Base-by-base conservation (phyloP, 2,797 vertebrate genomes). In the Sebastes taczanowskii region DNA sequence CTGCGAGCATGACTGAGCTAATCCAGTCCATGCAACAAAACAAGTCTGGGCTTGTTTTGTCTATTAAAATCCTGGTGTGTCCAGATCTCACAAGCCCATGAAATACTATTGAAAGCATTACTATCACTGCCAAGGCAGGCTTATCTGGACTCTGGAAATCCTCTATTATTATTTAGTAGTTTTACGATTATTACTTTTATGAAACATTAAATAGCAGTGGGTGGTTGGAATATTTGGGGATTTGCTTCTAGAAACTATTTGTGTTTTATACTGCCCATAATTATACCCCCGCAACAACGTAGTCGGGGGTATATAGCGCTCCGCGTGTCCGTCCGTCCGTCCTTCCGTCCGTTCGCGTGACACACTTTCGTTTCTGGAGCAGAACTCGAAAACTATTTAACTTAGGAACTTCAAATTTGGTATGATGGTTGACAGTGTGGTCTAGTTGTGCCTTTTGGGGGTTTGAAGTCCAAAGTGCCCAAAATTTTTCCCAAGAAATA, bases 11-110 rank as follows among this genome's bases (percentile, higher is more conserved):
- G 85, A 89, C 81, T 78, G 61, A 74, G 78, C 83, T 76, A 76
- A 84, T 88, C 76, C 77, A 27, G 67, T 71, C 75, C 62, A 67
- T 71, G 78, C 72, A 82, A 82, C 71, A 46, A 75, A 89, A 90
- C 89, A 92, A 83, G 90, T 74, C 91, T 29, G 69, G 83, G 76
- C 89, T 80, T 92, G 94, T 93, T 90, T 83, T 79, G 61, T 75
- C 74, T 77, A 56, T 87, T 83, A 73, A 82, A 88, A 71, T 61
- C 58, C 76, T 32, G 7, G 71, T 81, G 85, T 80, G 62, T 86
- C 46, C 80, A 80, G 61, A 78, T 87, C 74, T 77, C 72, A 66
- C 32, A 80, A 77, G 56, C 71, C 71, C 66, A 72, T 80, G 20
- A 74, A 76, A 30, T 38, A 35, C 29, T 32, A 68, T 25, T 77